Conservation (phyloP, 2,113 vertebrate species). For the Dasyornis broadbenti region DNA sequence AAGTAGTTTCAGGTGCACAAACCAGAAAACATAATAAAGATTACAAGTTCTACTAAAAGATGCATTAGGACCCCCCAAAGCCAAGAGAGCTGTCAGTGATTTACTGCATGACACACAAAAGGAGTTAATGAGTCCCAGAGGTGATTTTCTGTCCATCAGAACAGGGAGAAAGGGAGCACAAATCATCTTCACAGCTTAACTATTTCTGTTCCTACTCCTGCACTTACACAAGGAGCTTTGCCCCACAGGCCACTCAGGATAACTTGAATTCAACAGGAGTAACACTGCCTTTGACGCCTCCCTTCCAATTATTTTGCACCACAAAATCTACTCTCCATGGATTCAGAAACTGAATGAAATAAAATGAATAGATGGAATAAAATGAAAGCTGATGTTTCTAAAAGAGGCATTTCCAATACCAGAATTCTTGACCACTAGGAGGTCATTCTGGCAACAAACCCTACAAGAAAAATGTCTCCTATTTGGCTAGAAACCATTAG, state of each 20-base stretch:
- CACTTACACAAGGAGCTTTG: neutral
- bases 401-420: neutral
- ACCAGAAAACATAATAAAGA: neutral
- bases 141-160: neutral
- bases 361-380: no score
- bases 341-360: neutral
- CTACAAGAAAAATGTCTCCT: neutral
- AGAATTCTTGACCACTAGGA: neutral
- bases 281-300: neutral
- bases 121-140: neutral
- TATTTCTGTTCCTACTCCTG: neutral
- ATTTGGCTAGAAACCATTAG: neutral
- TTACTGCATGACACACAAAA: neutral
- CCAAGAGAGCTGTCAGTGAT: neutral
- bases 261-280: neutral
- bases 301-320: neutral
- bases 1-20: neutral
- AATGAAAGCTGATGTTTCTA: neutral
- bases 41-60: neutral
- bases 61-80: neutral
- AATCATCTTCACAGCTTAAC: neutral
- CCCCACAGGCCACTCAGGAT: rapidly evolving
- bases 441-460: neutral
- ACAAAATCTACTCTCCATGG: neutral
- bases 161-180: neutral